Percentiles rank a stretch among this genome's conserved stretches.
phyloP scores from a whole-genome alignment of 2,888 invertebrate species.

The Megastigmus dorsalis region DNA sequence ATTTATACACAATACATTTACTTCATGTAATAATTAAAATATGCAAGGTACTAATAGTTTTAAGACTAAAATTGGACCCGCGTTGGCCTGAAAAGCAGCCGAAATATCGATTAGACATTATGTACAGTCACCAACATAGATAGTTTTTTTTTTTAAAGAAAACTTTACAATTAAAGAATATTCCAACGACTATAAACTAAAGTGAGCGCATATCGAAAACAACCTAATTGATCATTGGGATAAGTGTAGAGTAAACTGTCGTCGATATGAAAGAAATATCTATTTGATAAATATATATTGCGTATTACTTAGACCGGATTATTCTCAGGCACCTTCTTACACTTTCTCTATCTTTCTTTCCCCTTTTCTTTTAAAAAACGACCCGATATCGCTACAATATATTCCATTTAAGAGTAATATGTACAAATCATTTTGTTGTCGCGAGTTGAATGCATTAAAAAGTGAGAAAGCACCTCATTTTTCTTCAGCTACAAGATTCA shows the following conservation, averaged over 20 bases:
- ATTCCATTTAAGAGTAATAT: constrained; percentile 53
- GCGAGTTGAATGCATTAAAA: constrained; percentile 16
- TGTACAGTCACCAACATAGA: constrained; percentile 55
- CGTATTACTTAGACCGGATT: constrained; percentile 24
- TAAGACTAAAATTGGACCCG: constrained; percentile 54
- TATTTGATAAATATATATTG: constrained; percentile 37
- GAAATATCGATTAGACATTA: constrained; percentile 52
- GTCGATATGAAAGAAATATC: constrained; percentile 19
- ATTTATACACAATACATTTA: constrained; percentile 51
- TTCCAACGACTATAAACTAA: constrained; percentile 45
- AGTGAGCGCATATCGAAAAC: constrained; percentile 32
- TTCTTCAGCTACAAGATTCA: constrained; percentile 38
- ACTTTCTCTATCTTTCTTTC: constrained; percentile 10
- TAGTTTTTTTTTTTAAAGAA: constrained; percentile 42
- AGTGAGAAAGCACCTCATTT: constrained; percentile 46
- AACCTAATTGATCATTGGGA: constrained; percentile 30
- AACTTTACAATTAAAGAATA: constrained; percentile 55
- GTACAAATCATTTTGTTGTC: constrained; percentile 56
- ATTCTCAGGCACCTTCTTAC: constrained; percentile 10
- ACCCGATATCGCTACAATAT: constrained; percentile 38
- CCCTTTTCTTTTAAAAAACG: constrained; percentile 47
- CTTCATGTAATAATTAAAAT: constrained; percentile 44
- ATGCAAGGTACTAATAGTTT: constrained; percentile 56
- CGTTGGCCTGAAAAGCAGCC: constrained; percentile 48
- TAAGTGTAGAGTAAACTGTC: background rate